Conservation (phyloP, 2,113 vertebrate species). For the Leucopsar rothschildi region DNA sequence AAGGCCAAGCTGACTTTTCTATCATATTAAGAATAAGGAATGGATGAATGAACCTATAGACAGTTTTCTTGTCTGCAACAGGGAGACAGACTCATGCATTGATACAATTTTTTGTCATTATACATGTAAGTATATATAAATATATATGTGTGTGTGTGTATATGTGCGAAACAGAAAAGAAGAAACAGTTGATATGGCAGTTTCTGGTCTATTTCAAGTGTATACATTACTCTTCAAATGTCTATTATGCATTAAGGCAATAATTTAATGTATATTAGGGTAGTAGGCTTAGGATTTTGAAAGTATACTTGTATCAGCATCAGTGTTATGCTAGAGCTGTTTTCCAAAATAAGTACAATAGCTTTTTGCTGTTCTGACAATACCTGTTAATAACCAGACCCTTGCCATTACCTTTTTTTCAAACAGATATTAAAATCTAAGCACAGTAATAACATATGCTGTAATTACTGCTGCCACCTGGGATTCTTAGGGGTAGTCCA, state of each 20-base stretch:
- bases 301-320: not conserved
- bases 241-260: not conserved
- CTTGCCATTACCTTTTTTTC: not conserved
- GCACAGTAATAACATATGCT: not conserved
- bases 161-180: not conserved
- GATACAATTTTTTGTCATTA: not conserved
- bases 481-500: not conserved
- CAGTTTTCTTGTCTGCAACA: not conserved
- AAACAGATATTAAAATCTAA: not conserved
- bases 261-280: not conserved
- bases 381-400: not conserved
- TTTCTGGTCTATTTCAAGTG: not conserved
- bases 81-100: not conserved
- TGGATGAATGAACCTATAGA: not conserved
- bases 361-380: not conserved
- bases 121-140: not conserved
- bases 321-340: not conserved
- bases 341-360: not conserved
- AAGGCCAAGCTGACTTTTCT: not conserved
- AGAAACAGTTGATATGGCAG: not conserved
- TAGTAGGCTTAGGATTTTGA: not conserved
- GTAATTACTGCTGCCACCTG: not conserved
- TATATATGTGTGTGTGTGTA: too few species aligned
- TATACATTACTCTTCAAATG: not conserved
- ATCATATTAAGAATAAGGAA: not conserved